Conservation (phyloP, 35 echinoderm and acorn worm species). For the Patiria miniata region DNA sequence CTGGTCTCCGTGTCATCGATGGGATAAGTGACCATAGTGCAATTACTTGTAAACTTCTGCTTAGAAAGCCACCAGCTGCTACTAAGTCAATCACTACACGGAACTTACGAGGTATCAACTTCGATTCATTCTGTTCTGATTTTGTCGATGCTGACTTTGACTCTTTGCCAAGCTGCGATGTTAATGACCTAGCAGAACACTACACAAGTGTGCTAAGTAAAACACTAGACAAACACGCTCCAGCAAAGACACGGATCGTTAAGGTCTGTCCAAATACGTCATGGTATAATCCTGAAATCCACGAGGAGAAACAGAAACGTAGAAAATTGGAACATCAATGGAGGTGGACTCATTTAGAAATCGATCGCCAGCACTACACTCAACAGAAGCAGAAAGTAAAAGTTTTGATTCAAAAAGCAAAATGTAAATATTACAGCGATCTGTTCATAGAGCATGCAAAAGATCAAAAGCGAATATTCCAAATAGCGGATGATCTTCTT, state of each 20-base stretch:
- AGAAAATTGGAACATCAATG: slow-evolving; percentile 48
- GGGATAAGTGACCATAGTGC: slow-evolving; percentile 47
- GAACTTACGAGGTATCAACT: neutral
- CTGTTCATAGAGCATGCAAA: neutral
- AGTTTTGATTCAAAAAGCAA: slow-evolving; percentile 5
- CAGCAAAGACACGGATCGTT: slow-evolving; percentile 38
- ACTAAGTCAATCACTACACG: slow-evolving; percentile 23
- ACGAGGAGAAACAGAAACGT: slow-evolving; percentile 31
- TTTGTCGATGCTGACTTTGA: neutral
- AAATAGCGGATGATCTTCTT: slow-evolving; percentile 1
- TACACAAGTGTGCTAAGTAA: neutral
- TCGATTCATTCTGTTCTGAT: slow-evolving; percentile 28
- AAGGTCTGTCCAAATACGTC: slow-evolving; percentile 42
- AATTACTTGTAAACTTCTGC: neutral
- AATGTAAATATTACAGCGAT: neutral
- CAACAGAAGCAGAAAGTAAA: slow-evolving; percentile 5
- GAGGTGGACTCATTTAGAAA: slow-evolving; percentile 22
- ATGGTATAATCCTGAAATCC: slow-evolving; percentile 65
- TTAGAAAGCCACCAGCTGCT: neutral
- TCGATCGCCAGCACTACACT: neutral
- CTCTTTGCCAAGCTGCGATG: neutral
- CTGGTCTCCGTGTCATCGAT: slow-evolving; percentile 25
- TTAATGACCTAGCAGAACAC: neutral
- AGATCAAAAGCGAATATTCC: slow-evolving; percentile 1
- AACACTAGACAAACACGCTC: slow-evolving; percentile 39